A percentile compares a stretch with the other conserved stretches of the same genome.
Conservation (phyloP, 1,140 invertebrate species). For the Paracyclopina nana region DNA sequence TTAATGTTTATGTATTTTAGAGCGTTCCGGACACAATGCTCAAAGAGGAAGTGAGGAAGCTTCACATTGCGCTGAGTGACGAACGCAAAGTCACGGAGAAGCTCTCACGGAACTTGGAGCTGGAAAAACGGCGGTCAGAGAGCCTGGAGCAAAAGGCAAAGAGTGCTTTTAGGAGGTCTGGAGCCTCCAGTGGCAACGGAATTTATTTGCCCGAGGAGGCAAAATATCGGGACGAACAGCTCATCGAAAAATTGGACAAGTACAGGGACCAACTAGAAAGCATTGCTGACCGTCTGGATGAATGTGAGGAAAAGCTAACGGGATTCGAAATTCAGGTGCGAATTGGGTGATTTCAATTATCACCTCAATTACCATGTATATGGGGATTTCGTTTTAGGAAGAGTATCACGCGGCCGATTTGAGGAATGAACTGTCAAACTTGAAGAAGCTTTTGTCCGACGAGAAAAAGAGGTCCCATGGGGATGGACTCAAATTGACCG, state of each 20-base stretch:
- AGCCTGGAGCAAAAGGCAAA: constrained; percentile 3
- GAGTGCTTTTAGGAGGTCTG: background rate
- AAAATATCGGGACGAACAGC: background rate
- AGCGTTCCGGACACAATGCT: background rate
- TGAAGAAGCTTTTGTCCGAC: background rate
- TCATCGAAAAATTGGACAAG: background rate
- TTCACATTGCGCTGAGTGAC: background rate
- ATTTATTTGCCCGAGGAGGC: background rate
- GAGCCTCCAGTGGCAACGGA: background rate
- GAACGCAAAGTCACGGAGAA: constrained; percentile 7
- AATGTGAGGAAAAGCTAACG: constrained; percentile 8
- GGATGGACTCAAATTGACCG: background rate
- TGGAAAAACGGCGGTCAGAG: background rate
- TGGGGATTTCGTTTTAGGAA: too few species aligned
- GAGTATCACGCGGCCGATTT: background rate
- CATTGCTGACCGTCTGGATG: background rate
- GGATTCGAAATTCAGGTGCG: too few species aligned
- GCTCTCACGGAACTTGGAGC: background rate
- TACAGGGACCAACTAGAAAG: background rate
- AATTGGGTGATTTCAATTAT: too few species aligned
- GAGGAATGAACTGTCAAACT: constrained; percentile 1
- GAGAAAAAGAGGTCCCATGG: background rate
- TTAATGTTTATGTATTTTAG: background rate
- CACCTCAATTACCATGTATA: too few species aligned
- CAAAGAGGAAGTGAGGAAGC: background rate